A percentile compares a stretch with the other conserved stretches of the same genome.
These are phyloP conservation scores for Drosophila mayri DNA, from an alignment of 1,140 invertebrate genomes.

Conservation along the genomic window DNA sequence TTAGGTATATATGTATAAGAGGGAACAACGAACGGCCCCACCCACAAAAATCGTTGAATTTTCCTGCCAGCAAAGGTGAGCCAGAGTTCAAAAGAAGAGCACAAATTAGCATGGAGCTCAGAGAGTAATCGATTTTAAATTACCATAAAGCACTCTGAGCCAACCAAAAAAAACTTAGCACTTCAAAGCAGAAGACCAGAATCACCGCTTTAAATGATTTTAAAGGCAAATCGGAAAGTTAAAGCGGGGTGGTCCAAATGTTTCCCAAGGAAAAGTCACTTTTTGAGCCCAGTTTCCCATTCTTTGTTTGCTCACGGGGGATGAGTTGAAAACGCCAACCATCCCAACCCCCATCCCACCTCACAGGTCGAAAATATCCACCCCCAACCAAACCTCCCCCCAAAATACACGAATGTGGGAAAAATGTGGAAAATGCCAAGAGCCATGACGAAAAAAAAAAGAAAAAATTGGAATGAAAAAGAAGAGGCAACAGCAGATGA, in stretches of 20 bases:
- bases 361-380: slow-evolving; percentile 9
- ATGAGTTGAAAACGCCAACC: slow-evolving; percentile 24
- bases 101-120: slow-evolving; percentile 35
- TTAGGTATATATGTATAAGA: neutral
- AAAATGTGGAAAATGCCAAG: slow-evolving; percentile 60
- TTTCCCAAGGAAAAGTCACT: slow-evolving; percentile 53
- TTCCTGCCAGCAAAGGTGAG: slow-evolving; percentile 33
- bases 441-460: slow-evolving; percentile 30
- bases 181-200: slow-evolving; percentile 24
- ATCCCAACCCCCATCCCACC: neutral
- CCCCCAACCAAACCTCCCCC: slow-evolving; percentile 2
- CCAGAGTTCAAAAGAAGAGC: slow-evolving; percentile 45
- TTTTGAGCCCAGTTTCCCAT: slow-evolving; percentile 25
- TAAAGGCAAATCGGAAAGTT: slow-evolving; percentile 22
- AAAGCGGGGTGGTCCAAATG: slow-evolving; percentile 1
- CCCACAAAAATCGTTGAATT: slow-evolving; percentile 25
- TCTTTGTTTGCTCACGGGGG: slow-evolving; percentile 32
- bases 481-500: slow-evolving; percentile 22
- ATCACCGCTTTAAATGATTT: slow-evolving; percentile 21
- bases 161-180: slow-evolving; percentile 30
- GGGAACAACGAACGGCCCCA: slow-evolving; percentile 24
- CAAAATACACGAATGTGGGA: slow-evolving; percentile 45
- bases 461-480: slow-evolving; percentile 25
- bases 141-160: slow-evolving; percentile 32
- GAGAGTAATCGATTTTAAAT: slow-evolving; percentile 58